Conservation (phyloP, 2,113 vertebrate genomes). For the Girardinichthys multiradiatus region DNA sequence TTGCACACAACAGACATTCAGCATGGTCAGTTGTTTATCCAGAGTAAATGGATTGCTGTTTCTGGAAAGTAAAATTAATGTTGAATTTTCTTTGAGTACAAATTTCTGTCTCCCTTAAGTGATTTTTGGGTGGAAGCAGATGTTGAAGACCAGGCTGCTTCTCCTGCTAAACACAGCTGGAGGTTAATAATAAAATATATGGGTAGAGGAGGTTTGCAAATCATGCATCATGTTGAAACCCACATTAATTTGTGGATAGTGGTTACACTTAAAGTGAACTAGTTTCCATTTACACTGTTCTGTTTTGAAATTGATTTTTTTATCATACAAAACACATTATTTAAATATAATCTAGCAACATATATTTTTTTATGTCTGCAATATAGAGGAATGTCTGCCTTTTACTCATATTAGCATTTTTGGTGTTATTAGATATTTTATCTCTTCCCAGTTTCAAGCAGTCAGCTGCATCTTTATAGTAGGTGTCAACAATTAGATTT, state of each 20-base stretch:
- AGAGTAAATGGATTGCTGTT: neutral
- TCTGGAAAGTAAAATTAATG: neutral
- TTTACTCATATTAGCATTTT: too few relatives aligned
- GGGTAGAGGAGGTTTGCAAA: neutral
- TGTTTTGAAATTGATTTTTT: too few relatives aligned
- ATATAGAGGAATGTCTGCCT: too few relatives aligned
- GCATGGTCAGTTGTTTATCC: slow-evolving; percentile 1
- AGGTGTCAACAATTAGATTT: too few relatives aligned
- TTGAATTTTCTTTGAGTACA: neutral
- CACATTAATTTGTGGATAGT: neutral
- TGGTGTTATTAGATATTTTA: too few relatives aligned
- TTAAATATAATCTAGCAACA: too few relatives aligned
- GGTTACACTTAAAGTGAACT: neutral
- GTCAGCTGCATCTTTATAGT: too few relatives aligned
- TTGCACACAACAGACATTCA: neutral
- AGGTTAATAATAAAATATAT: slow-evolving; percentile 3
- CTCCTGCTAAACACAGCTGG: neutral
- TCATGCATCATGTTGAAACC: neutral
- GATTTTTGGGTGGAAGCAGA: slow-evolving; percentile 11
- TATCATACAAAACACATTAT: too few relatives aligned
- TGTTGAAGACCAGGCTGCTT: slow-evolving; percentile 7
- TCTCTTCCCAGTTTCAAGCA: too few relatives aligned
- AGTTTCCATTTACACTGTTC: too few relatives aligned
- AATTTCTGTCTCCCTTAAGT: neutral
- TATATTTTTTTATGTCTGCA: too few relatives aligned